Evolutionary conservation across 1,140 invertebrate genomes (phyloP), one percentile per base, ranked within the genome.

Genomic region (Nephila pilipes): DNA sequence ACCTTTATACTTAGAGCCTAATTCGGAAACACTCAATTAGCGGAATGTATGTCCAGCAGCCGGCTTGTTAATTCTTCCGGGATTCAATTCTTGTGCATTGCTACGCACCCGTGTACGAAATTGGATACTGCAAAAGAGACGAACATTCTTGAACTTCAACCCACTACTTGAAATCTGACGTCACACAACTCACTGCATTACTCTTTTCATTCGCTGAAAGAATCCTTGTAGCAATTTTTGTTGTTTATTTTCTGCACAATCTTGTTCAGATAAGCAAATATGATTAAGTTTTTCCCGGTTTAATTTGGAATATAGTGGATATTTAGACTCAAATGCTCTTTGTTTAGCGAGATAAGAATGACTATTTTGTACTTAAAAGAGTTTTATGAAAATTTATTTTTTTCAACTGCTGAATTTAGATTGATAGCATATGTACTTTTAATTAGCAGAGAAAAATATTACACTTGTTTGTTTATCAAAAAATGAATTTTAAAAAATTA

Each of bases 101-200:
- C 25, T 16, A 32, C 32, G 32, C 29, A 29, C 29, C 29, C 6
- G 32, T 8, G n/a, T 36, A 46, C 32, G 85, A 87, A 87, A 87
- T 65, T 36, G 58, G 85, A 87, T 87, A 87, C 25, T 36, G 18
- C 12, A 10, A 75, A 75, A 18, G 29, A 38, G n/a, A 22, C n/a
- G 80, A 55, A 16, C n/a, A 87, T 38, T 87, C 85, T 65, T 65
- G 36, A 87, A 65, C 46, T 65, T 63, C 60, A 63, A 32, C 29
- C 85, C n/a, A n/a, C 32, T 65, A 32, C 58, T 87, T 87, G 85
- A 87, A 32, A 29, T 38, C 16, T 87, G 85, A 87, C 85, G 85
- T 87, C 85, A 87, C 18, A 3, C 38, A 46, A n/a, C 46, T 54
- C 3, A 55, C 36, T 83, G 38, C 54, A 16, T 55, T 83, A 75